Base-by-base conservation (phyloP, 2,797 vertebrate genomes). In the Anguilla pacifica region DNA sequence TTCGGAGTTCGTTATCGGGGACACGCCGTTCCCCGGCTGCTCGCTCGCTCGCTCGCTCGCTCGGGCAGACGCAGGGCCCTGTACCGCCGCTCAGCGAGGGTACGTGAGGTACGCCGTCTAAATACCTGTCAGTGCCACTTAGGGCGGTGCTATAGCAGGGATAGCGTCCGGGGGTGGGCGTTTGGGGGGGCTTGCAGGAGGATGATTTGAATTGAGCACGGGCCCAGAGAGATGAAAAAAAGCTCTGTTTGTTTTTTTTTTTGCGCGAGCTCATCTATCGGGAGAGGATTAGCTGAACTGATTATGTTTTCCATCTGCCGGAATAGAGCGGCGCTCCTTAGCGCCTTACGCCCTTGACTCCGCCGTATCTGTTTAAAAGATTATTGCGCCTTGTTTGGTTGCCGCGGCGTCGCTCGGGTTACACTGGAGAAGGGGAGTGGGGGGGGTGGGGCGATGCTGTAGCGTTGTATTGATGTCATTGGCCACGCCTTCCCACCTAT, bases 251-350 rank as follows among this genome's bases (percentile, higher is more conserved):
- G 39, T 15, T 2, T 39, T 19, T 43, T 39, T 93, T 94, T 93
- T 92, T 87, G 46, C 87, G 86, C 91, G 88, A 88, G 93, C 94
- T 94, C 94, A 95, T 95, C 92, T 94, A 91, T 91, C 91, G 90
- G 91, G 93, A 25, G 91, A 89, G 90, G 91, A 93, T 91, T 92
- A 93, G 93, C 91, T 22, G 87, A 85, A 88, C 89, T 92, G 93
- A 94, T 93, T 93, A 94, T 92, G 92, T 81, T 77, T 81, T 81
- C 77, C 90, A 88, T 93, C 93, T 94, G 93, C 90, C 87, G 87
- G 89, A 90, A 91, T 90, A 91, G 89, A 64, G 88, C 92, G 92
- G 91, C 87, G 89, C 87, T 92, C 91, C 89, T 90, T 57, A 87
- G 83, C 88, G 88, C 87, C 89, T 87, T 88, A 89, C 53, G 87